Evolutionary conservation across 2,113 vertebrate species (phyloP).

Genomic region (Rhea pennata): DNA sequence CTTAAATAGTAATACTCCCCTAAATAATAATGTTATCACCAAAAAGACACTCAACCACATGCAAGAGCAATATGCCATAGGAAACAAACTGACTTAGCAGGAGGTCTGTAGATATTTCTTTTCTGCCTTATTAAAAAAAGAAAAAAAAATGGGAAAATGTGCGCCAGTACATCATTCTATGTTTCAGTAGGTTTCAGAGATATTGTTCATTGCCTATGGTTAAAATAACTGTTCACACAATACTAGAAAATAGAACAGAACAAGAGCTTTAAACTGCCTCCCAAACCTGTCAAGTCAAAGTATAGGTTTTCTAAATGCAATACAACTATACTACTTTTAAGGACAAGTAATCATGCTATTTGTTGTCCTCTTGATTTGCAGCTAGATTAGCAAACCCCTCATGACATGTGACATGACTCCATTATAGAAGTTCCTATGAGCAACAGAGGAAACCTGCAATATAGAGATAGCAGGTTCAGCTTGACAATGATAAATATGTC

Average conservation of each 20-base stretch:
- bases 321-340: not conserved
- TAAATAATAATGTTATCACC: slow-evolving; percentile 39
- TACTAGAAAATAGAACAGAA: not conserved
- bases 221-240: not conserved
- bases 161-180: not conserved
- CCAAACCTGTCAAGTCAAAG: slow-evolving; percentile 35
- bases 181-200: not conserved
- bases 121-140: not conserved
- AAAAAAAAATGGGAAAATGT: not conserved
- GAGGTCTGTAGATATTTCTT: slow-evolving; percentile 29
- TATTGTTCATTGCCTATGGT: not conserved
- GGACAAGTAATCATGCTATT: not conserved
- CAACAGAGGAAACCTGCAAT: slow-evolving; percentile 28
- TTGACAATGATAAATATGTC: slow-evolving; percentile 56
- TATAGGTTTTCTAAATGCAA: slow-evolving; percentile 10
- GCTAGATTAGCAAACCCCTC: slow-evolving; percentile 18
- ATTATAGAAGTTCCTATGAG: slow-evolving; percentile 18
- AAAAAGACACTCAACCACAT: slow-evolving; percentile 34
- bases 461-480: slow-evolving; percentile 26
- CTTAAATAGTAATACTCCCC: slow-evolving; percentile 38
- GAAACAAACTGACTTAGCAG: slow-evolving; percentile 49
- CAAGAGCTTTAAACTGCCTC: not conserved
- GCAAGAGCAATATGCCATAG: slow-evolving; percentile 20
- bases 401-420: not conserved
- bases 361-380: slow-evolving; percentile 33